phyloP scores from a whole-genome alignment of 2,888 invertebrate species.

The Suillia variegata region DNA sequence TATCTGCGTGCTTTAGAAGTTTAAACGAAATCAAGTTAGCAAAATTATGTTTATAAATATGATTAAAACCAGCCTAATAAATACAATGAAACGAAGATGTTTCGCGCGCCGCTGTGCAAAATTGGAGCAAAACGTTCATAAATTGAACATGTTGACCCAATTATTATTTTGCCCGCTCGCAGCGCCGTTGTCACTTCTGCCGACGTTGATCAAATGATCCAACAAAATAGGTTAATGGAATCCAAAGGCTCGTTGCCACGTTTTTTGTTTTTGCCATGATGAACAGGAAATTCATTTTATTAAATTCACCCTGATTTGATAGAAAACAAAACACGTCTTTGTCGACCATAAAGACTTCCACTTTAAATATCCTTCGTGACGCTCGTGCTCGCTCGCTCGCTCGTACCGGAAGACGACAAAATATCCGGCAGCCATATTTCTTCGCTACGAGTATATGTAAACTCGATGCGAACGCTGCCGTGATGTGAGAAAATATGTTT shows the following conservation, averaged over 20 bases:
- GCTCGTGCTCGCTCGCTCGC: neutral
- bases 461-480: neutral
- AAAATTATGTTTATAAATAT: no score
- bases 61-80: no score
- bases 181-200: no score
- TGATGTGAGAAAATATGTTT: slow-evolving; percentile 14
- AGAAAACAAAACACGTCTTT: no score
- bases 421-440: neutral
- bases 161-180: neutral
- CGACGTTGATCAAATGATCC: neutral
- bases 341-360: neutral
- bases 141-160: neutral
- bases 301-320: neutral
- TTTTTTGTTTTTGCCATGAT: neutral
- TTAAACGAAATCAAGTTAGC: no score
- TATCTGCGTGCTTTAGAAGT: no score
- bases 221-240: neutral
- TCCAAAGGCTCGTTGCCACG: neutral
- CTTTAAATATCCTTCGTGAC: neutral
- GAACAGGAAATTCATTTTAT: neutral
- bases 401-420: neutral
- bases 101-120: neutral
- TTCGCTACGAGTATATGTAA: neutral
- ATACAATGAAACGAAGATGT: no score
- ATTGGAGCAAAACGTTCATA: neutral